Evolutionary conservation across 2,797 vertebrate genomes (phyloP).

Genomic region (Philypnodon macrostomus): DNA sequence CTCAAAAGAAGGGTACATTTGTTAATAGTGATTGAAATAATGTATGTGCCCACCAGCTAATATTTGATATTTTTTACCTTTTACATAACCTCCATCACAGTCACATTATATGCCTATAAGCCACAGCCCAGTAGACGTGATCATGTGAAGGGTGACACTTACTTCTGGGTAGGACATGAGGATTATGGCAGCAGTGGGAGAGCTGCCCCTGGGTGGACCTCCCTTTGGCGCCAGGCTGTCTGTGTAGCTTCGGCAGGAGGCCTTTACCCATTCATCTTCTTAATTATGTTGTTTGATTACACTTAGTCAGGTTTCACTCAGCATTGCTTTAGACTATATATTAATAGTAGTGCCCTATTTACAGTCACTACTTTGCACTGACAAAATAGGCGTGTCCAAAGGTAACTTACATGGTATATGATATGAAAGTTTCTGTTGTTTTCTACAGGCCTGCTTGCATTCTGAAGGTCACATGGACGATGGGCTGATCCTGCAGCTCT

Average conservation of each 20-base stretch:
- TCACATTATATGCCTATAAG: neutral
- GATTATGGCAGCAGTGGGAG: constrained; percentile 34
- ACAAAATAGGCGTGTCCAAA: too few relatives aligned
- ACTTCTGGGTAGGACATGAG: constrained; percentile 49
- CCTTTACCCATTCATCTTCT: constrained; percentile 15
- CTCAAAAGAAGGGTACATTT: constrained; percentile 90
- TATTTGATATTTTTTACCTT: neutral
- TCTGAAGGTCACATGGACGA: constrained; percentile 98
- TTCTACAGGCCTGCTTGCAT: constrained; percentile 89
- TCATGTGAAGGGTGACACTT: constrained; percentile 53
- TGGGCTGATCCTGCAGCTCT: constrained; percentile 90
- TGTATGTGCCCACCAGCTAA: too few relatives aligned
- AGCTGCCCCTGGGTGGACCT: constrained; percentile 23
- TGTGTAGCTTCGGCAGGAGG: constrained; percentile 26
- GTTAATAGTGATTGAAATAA: neutral
- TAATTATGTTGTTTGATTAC: constrained; percentile 32
- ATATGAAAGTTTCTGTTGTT: neutral
- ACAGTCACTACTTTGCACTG: too few relatives aligned
- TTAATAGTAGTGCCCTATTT: too few relatives aligned
- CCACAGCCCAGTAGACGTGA: constrained; percentile 48
- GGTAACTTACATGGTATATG: too few relatives aligned
- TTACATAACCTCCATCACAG: neutral
- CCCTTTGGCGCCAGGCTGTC: constrained; percentile 36
- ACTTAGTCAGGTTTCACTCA: constrained; percentile 31
- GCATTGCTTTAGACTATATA: constrained; percentile 7